Base-by-base conservation (phyloP, 1,140 invertebrate species). In the Magallana angulata region DNA sequence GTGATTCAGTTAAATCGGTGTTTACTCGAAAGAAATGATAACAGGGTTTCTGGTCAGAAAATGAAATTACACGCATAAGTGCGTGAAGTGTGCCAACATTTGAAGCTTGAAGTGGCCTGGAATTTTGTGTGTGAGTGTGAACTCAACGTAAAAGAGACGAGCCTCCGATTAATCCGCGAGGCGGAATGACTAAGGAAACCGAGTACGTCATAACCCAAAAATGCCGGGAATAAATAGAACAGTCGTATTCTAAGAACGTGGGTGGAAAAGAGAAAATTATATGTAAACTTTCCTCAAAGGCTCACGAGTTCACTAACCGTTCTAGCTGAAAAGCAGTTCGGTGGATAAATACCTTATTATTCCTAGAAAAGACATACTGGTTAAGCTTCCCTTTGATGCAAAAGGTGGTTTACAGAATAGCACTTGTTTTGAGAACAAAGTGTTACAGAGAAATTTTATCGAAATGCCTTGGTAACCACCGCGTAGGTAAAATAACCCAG, bases 391-490 rank as follows among this genome's bases (percentile, higher is more conserved):
- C 68, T 76, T 76, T 76, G 18, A 48, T 48, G 36, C 36, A 48
- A 48, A 48, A 48, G 36, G 5, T 48, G 36, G 36, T 48, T 24
- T 8, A 76, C 24, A 18, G 24, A 18, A 76, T 24, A 18, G 12
- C 24, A 71, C 4, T 18, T 18, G 36, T 76, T 30, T 76, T 12
- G 11, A 30, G 68, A 76, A 76, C 68, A 76, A 76, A 76, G 24
- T 76, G 24, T 76, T 76, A 76, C 68, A 30, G 68, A 76, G 68
- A 76, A 76, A 76, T 76, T 76, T 76, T 76, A 76, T 76, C 68
- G 12, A 76, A 76, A 76, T 30, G 68, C 68, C 68, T 76, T 76
- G 68, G 68, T 76, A 76, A 76, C 68, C 68, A 76, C 11, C 68
- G 24, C 68, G 7, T 18, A 30, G 24, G 68, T 76, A 76, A 76